phyloP scores from a whole-genome alignment of 2,888 invertebrate genomes.

The Nephrotoma flavescens region DNA sequence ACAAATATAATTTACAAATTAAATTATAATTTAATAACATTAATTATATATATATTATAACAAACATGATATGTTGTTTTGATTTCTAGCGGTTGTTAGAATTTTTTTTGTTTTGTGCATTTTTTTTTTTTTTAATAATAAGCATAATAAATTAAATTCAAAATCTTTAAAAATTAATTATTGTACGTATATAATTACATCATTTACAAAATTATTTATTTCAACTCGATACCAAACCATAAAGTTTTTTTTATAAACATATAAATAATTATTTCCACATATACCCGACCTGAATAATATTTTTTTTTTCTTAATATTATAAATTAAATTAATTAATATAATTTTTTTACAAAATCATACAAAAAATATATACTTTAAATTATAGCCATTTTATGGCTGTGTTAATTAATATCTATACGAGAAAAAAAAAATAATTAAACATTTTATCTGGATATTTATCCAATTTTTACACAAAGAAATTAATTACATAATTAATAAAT shows the following conservation, averaged over 20 bases:
- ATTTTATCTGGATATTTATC: not conserved
- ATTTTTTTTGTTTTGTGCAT: not conserved
- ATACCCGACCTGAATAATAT: constrained; percentile 1
- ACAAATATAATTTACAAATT: not conserved
- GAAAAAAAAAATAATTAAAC: not conserved
- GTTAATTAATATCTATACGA: not conserved
- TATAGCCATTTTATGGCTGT: not conserved
- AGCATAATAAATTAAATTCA: not conserved
- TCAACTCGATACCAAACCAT: not conserved
- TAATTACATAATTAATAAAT: too few species aligned
- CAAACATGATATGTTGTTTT: constrained; percentile 1
- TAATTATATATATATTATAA: not conserved
- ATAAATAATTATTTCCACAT: not conserved
- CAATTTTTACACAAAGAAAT: not conserved
- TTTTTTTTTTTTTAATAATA: not conserved
- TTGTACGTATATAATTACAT: not conserved
- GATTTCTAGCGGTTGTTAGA: constrained; percentile 2
- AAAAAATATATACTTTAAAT: not conserved
- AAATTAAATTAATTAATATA: not conserved
- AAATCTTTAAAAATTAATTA: not conserved
- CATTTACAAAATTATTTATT: not conserved
- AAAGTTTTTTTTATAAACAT: not conserved
- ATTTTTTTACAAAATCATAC: not conserved
- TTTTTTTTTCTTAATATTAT: not conserved
- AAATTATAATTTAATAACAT: not conserved